Evolutionary conservation across 23 tunicate species (phyloP).

Genomic region (Corella eumyota): DNA sequence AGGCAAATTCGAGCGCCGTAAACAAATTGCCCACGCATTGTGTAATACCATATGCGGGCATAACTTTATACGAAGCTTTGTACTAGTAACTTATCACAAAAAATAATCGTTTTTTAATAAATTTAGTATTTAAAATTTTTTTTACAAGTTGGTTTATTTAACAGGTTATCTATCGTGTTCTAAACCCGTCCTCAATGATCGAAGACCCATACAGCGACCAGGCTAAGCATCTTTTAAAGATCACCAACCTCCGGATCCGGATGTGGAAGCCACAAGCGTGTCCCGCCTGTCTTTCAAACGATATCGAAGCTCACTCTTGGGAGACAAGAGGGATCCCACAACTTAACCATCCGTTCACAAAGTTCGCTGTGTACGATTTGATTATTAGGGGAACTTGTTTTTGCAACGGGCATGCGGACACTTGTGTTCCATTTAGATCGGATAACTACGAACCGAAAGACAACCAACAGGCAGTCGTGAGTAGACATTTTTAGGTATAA

Average conservation of each 20-base stretch:
- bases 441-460: slow-evolving; percentile 40
- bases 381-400: slow-evolving; percentile 67
- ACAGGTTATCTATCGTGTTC: slow-evolving; percentile 55
- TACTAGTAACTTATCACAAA: no score
- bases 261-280: slow-evolving; percentile 69
- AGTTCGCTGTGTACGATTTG: slow-evolving; percentile 55
- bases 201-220: slow-evolving; percentile 61
- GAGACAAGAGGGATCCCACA: neutral
- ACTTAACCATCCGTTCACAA: neutral
- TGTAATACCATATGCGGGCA: no score
- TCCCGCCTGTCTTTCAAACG: slow-evolving; percentile 9
- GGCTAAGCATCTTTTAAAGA: slow-evolving; percentile 49
- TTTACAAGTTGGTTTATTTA: neutral
- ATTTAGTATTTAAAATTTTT: neutral
- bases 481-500: neutral
- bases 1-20: no score
- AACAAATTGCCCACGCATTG: no score
- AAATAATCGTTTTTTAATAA: no score
- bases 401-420: slow-evolving; percentile 73
- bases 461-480: slow-evolving; percentile 35
- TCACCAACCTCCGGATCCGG: slow-evolving; percentile 73
- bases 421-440: slow-evolving; percentile 34
- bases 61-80: no score
- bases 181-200: slow-evolving; percentile 36
- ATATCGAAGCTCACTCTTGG: neutral